A percentile compares a stretch with the other conserved stretches of the same genome.
Evolutionary conservation across 2,888 invertebrate genomes (phyloP).

Genomic region (Argynnis bischoffii): DNA sequence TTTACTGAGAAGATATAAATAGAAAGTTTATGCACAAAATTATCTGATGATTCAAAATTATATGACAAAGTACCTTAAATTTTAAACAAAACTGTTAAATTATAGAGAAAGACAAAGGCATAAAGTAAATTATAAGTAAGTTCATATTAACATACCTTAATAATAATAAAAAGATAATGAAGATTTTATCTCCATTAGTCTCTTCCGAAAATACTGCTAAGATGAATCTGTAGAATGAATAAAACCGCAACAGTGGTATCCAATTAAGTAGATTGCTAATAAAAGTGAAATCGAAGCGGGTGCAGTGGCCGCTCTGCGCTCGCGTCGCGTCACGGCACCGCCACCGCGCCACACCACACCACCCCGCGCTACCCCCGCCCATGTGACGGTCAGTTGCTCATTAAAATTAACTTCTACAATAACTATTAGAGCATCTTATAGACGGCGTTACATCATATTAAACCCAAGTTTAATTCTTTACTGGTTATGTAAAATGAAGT

Average conservation of each 20-base stretch:
- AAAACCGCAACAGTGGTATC: conserved; percentile 78
- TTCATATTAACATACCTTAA: no score
- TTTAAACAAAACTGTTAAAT: neutral
- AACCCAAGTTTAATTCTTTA: no score
- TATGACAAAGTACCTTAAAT: no score
- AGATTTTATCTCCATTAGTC: conserved; percentile 24
- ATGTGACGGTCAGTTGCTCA: neutral
- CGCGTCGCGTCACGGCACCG: conserved; percentile 24
- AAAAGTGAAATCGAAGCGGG: conserved; percentile 81
- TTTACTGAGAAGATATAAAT: no score
- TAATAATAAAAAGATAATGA: conserved; percentile 21
- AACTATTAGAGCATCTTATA: no score
- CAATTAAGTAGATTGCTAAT: conserved; percentile 82
- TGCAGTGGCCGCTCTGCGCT: conserved; percentile 73
- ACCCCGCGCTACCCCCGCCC: conserved; percentile 7
- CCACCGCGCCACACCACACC: conserved; percentile 2
- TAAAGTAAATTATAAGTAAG: no score
- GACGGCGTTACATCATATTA: conserved; percentile 14
- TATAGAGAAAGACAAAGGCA: neutral
- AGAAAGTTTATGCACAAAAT: no score
- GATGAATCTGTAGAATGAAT: conserved; percentile 78
- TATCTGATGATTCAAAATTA: no score
- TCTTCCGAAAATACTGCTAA: conserved; percentile 49
- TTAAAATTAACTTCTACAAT: no score
- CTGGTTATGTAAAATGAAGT: no score